Conservation (phyloP, 2,888 invertebrate genomes). For the Nymphalis c-album region DNA sequence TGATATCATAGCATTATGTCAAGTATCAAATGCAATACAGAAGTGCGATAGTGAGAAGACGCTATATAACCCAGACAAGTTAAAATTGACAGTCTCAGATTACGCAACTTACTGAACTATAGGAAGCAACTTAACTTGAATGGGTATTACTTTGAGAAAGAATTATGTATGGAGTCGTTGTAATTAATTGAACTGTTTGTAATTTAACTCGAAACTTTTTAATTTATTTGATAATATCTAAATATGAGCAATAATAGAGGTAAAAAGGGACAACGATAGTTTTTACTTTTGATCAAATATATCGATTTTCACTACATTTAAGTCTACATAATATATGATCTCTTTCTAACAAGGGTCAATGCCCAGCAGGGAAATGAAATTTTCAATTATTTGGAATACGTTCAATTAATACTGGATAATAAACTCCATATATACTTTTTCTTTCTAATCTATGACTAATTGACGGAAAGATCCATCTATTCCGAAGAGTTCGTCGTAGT, state of each 20-base stretch:
- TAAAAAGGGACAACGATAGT: background rate
- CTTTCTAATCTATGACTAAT: conserved; percentile 86
- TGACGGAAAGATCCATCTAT: conserved; percentile 94
- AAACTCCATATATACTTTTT: background rate
- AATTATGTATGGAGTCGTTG: background rate
- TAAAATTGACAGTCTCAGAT: conserved; percentile 33
- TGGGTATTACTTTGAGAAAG: conserved; percentile 1
- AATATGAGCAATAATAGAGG: no score
- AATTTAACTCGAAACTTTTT: background rate
- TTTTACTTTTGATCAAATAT: background rate
- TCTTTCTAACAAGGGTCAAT: conserved; percentile 11
- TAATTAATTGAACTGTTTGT: conserved; percentile 3
- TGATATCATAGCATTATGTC: conserved; percentile 45
- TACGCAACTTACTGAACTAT: background rate
- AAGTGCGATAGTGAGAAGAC: conserved; percentile 50
- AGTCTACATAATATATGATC: background rate
- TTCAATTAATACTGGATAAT: conserved; percentile 9
- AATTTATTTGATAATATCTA: no score
- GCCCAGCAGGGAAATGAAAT: background rate
- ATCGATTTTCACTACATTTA: background rate
- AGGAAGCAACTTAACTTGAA: conserved; percentile 9
- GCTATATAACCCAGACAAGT: conserved; percentile 43
- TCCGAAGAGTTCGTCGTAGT: conserved; percentile 93
- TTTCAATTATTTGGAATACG: background rate
- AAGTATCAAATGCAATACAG: conserved; percentile 54